Conservation (phyloP, 2,113 vertebrate genomes). For the Barnardius zonarius region DNA sequence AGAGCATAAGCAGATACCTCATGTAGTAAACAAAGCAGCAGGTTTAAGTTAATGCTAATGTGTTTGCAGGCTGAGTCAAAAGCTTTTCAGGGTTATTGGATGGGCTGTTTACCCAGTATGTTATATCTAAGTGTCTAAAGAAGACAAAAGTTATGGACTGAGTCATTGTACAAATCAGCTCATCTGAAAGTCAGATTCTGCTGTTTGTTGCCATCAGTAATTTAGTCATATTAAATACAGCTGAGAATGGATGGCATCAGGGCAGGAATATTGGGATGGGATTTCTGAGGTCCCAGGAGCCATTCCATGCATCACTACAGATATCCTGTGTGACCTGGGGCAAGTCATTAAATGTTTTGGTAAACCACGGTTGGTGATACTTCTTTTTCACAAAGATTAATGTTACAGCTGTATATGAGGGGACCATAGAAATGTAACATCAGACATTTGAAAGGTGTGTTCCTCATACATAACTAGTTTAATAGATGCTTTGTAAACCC, state of each 20-base stretch:
- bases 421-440: neutral
- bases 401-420: neutral
- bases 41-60: constrained; percentile 74
- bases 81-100: constrained; percentile 71
- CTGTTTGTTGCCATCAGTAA: constrained; percentile 34
- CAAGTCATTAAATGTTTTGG: neutral
- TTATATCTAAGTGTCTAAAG: constrained; percentile 60
- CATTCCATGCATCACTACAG: neutral
- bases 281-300: neutral
- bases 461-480: rapidly evolving
- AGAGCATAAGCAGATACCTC: constrained; percentile 53
- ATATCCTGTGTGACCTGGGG: neutral
- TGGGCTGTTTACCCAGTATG: neutral
- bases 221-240: constrained; percentile 28
- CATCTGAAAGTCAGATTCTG: constrained; percentile 57
- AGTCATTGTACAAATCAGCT: constrained; percentile 46
- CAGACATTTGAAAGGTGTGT: rapidly evolving
- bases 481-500: neutral
- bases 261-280: neutral
- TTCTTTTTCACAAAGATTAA: neutral
- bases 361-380: neutral
- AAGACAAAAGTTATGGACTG: constrained; percentile 69
- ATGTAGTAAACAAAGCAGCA: constrained; percentile 70
- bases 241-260: neutral
- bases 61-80: constrained; percentile 65